A percentile compares a stretch with the other conserved stretches of the same genome.
Evolutionary conservation across 2,113 vertebrate species (phyloP).

Genomic region (Atherinomorus stipes): DNA sequence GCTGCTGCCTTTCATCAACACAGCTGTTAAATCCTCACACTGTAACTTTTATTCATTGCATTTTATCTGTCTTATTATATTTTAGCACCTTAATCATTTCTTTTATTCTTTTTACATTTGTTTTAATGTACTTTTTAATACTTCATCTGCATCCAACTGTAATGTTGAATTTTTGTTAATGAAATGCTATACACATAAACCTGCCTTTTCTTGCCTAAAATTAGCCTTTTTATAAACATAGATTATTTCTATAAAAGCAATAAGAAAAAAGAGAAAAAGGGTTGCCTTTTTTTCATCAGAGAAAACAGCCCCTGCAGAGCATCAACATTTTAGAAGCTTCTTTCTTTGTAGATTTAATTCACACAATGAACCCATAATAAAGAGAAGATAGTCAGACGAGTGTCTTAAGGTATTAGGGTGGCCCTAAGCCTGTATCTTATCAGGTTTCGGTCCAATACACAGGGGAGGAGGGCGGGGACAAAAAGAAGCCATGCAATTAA

Average conservation of each 20-base stretch:
- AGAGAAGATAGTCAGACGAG: constrained; percentile 39
- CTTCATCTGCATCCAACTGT: too few relatives aligned
- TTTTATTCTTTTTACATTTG: too few relatives aligned
- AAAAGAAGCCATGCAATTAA: constrained; percentile 86
- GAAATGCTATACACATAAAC: too few relatives aligned
- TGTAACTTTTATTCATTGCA: too few relatives aligned
- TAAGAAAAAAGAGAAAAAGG: background rate
- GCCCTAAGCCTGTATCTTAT: constrained; percentile 80
- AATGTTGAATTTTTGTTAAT: too few relatives aligned
- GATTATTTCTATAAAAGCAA: background rate
- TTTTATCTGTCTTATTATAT: too few relatives aligned
- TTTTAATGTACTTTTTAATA: too few relatives aligned
- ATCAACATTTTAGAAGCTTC: background rate
- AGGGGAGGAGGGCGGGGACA: constrained; percentile 69
- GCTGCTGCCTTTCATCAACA: too few relatives aligned
- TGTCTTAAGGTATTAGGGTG: constrained; percentile 74
- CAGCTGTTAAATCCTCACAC: too few relatives aligned
- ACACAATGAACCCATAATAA: constrained; percentile 48
- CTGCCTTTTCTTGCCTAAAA: background rate
- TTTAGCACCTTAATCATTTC: too few relatives aligned
- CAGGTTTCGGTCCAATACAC: constrained; percentile 76
- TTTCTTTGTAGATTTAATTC: constrained; percentile 20
- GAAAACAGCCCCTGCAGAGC: background rate
- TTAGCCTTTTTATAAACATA: background rate
- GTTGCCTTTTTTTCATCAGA: background rate